phyloP scores from a whole-genome alignment of 2,888 invertebrate genomes.

The Drosophila acutilabella region DNA sequence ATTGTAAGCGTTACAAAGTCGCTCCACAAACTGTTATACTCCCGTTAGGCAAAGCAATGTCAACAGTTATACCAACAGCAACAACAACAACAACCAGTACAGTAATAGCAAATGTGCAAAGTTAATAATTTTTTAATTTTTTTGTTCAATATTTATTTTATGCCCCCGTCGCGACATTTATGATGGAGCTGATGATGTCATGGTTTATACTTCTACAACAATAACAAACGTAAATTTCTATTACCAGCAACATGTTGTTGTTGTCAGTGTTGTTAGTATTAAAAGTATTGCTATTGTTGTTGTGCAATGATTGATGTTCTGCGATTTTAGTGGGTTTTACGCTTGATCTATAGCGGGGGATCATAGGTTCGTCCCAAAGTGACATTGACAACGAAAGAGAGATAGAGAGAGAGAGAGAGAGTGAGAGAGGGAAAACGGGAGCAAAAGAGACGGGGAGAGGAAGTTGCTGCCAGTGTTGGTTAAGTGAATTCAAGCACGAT shows the following conservation, averaged over 20 bases:
- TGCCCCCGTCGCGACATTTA: constrained; percentile 25
- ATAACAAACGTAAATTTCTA: constrained; percentile 15
- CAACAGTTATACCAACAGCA: not conserved
- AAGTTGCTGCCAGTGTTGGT: constrained; percentile 4
- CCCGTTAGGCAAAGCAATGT: not conserved
- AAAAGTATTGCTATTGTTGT: constrained; percentile 21
- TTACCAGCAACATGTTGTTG: constrained; percentile 12
- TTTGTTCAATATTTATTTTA: constrained; percentile 62
- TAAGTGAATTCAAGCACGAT: constrained; percentile 11
- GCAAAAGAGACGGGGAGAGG: too few relatives aligned
- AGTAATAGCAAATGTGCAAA: constrained; percentile 28
- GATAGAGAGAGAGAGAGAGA: not conserved
- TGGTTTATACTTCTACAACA: constrained; percentile 33
- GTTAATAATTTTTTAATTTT: constrained; percentile 40
- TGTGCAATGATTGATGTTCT: constrained; percentile 63
- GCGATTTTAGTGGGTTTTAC: constrained; percentile 38
- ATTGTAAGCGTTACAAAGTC: not conserved
- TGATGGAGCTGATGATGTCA: constrained; percentile 64
- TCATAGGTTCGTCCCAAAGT: constrained; percentile 20
- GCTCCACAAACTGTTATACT: not conserved
- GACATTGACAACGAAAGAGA: constrained; percentile 15
- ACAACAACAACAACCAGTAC: not conserved
- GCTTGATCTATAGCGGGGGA: constrained; percentile 36
- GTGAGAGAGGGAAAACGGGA: too few relatives aligned
- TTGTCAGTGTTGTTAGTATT: constrained; percentile 24